Conservation (phyloP, 2,113 vertebrate genomes). For the Malaclemys terrapin region DNA sequence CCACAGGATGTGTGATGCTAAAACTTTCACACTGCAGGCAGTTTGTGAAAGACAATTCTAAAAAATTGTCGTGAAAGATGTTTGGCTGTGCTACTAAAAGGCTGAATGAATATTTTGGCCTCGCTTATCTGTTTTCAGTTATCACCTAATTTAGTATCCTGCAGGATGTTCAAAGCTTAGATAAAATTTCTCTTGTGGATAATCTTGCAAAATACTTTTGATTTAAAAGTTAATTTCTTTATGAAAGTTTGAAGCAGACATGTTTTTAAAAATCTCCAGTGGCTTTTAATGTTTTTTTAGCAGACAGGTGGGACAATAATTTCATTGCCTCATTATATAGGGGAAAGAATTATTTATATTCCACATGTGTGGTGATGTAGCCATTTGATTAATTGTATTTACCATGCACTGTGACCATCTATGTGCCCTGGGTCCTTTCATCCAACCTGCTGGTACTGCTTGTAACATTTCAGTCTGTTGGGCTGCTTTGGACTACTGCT, state of each 20-base stretch:
- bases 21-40: not conserved
- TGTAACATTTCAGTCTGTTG: not conserved
- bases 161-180: not conserved
- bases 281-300: not conserved
- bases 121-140: not conserved
- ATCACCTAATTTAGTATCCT: not conserved
- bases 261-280: not conserved
- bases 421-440: no score
- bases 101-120: not conserved
- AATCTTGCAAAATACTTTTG: not conserved
- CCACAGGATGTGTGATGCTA: not conserved
- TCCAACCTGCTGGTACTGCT: not conserved
- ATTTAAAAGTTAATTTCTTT: not conserved
- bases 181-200: not conserved
- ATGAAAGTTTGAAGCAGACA: not conserved
- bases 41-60: not conserved
- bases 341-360: not conserved
- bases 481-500: not conserved
- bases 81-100: not conserved
- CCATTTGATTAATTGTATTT: not conserved
- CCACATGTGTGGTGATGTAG: not conserved
- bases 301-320: no score
- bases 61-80: not conserved
- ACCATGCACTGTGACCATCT: not conserved
- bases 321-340: not conserved